Percentiles rank a stretch among this genome's conserved stretches.
Evolutionary conservation across 2,888 invertebrate genomes (phyloP).

Genomic region (Habrosyne pyritoides): DNA sequence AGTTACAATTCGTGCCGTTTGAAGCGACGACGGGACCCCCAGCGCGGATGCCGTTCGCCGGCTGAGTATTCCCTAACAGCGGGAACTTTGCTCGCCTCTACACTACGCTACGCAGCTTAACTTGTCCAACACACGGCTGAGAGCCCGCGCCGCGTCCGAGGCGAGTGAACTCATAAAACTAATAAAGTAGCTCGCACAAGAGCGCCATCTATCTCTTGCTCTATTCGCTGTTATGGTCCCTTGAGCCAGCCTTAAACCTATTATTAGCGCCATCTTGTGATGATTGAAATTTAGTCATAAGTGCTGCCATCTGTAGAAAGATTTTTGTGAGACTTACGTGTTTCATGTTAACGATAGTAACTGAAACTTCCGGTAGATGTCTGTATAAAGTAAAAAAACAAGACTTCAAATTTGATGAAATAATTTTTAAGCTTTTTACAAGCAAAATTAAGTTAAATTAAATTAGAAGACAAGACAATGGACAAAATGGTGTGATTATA

Average conservation of each 20-base stretch:
- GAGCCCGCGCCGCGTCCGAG: constrained; percentile 33
- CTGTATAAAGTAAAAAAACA: too few relatives aligned
- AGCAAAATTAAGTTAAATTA: too few relatives aligned
- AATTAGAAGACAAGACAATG: too few relatives aligned
- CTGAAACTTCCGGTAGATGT: not conserved
- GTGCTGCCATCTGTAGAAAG: not conserved
- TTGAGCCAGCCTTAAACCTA: not conserved
- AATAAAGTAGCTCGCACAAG: constrained; percentile 15
- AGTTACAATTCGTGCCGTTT: constrained; percentile 43
- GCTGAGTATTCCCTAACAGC: constrained; percentile 57
- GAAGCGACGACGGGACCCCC: constrained; percentile 67
- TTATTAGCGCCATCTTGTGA: constrained; percentile 17
- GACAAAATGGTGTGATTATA: too few relatives aligned
- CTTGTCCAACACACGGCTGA: constrained; percentile 43
- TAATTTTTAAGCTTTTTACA: too few relatives aligned
- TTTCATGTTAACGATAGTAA: not conserved
- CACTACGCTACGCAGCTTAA: constrained; percentile 33
- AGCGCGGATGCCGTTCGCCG: constrained; percentile 74
- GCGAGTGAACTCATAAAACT: constrained; percentile 78
- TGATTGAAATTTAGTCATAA: not conserved
- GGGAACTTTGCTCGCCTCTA: constrained; percentile 25
- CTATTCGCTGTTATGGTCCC: not conserved
- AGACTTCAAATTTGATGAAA: too few relatives aligned
- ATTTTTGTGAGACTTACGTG: not conserved
- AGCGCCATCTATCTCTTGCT: constrained; percentile 52